Conservation (phyloP, 2,113 vertebrate species). For the Chionomys nivalis region DNA sequence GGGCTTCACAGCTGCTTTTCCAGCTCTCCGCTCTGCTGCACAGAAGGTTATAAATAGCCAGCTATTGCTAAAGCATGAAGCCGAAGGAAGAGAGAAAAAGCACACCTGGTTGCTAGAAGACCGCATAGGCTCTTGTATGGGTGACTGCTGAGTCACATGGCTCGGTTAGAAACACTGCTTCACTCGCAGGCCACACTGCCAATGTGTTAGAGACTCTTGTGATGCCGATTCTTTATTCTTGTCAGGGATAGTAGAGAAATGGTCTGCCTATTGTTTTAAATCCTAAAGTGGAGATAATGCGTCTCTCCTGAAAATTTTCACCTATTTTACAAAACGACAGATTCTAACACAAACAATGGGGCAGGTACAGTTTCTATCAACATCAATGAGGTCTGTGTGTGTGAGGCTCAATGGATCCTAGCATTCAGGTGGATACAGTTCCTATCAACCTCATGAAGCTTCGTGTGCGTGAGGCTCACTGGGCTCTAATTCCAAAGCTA, state of each 20-base stretch:
- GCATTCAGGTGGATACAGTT: too few species aligned
- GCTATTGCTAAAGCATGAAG: background rate
- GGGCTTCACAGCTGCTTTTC: background rate
- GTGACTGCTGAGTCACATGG: background rate
- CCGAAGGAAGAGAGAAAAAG: background rate
- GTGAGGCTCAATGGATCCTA: background rate
- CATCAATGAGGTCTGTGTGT: background rate
- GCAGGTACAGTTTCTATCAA: background rate
- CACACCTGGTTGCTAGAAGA: background rate
- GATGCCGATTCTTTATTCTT: background rate
- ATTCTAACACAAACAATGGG: background rate
- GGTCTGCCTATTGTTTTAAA: slow-evolving; percentile 1
- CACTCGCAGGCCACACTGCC: background rate
- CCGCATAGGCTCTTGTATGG: background rate
- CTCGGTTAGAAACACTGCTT: background rate
- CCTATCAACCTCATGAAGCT: too few species aligned
- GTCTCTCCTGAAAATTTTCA: background rate
- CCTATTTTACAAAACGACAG: background rate
- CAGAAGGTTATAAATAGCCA: slow-evolving; percentile 42
- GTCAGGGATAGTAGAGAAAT: background rate
- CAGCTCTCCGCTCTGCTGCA: background rate
- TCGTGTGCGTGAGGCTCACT: background rate
- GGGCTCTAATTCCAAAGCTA: accelerated
- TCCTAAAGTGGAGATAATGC: background rate
- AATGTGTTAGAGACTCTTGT: background rate